phyloP scores from a whole-genome alignment of 2,888 invertebrate species.

The Sarcophaga caerulescens region DNA sequence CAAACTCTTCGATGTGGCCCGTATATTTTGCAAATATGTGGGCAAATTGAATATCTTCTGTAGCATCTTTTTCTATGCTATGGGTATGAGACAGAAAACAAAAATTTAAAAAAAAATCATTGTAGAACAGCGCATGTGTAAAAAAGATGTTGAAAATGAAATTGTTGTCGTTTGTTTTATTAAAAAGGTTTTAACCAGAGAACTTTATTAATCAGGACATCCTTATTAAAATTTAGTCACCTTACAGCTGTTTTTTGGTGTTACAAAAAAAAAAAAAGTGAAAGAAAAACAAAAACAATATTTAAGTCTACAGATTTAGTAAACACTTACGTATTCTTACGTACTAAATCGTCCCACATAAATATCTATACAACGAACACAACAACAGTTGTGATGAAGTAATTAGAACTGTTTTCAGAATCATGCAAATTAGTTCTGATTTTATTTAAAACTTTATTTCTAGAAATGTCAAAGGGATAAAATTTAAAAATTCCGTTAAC shows the following conservation, averaged over 20 bases:
- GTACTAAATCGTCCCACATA: not conserved
- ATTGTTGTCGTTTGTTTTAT: constrained; percentile 20
- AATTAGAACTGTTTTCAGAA: not conserved
- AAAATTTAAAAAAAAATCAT: too few relatives aligned
- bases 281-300: not conserved
- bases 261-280: not conserved
- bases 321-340: not conserved
- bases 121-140: constrained; percentile 49
- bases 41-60: constrained; percentile 19
- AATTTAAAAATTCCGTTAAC: too few relatives aligned
- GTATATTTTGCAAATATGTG: constrained; percentile 1
- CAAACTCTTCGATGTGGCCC: not conserved
- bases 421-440: not conserved
- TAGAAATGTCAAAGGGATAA: not conserved
- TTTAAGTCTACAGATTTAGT: constrained; percentile 10
- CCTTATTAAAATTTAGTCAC: constrained; percentile 41
- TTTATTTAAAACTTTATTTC: not conserved
- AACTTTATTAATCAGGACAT: constrained; percentile 53
- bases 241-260: constrained; percentile 52
- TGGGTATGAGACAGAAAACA: not conserved
- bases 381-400: not conserved
- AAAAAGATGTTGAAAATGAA: constrained; percentile 25
- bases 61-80: not conserved
- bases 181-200: constrained; percentile 12
- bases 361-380: not conserved